phyloP scores from a whole-genome alignment of 35 echinoderm and acorn worm genomes.

The Strongylocentrotus purpuratus region DNA sequence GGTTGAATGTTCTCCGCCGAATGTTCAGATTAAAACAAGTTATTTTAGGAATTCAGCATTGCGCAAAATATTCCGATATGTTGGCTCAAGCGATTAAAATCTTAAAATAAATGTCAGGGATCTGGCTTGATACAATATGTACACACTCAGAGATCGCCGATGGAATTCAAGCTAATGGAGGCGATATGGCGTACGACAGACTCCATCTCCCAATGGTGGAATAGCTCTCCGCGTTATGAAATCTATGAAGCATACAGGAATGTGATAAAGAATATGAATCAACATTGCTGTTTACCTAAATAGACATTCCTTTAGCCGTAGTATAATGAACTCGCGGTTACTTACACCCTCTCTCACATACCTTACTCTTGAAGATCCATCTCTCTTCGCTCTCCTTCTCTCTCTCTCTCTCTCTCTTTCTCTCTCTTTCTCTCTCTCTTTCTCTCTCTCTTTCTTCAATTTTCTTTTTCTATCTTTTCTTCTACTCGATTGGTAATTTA shows the following conservation, averaged over 20 bases:
- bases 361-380: not conserved
- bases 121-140: not conserved
- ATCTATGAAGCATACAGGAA: not conserved
- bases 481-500: not conserved
- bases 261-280: constrained; percentile 20
- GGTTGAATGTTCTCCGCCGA: not conserved
- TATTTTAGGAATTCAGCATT: not conserved
- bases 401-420: not conserved
- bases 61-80: not conserved
- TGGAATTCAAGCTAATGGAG: not conserved
- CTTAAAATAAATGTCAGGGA: not conserved
- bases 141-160: not conserved
- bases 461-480: not conserved
- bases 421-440: not conserved
- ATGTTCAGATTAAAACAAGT: not conserved
- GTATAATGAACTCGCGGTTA: constrained; percentile 8
- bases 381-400: not conserved
- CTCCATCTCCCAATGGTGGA: not conserved
- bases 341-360: not conserved
- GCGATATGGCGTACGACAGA: not conserved
- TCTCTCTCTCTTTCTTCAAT: not conserved
- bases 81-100: not conserved
- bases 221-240: not conserved
- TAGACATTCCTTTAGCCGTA: not conserved
- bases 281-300: not conserved